Percentiles rank a stretch among this genome's conserved stretches.
These are phyloP conservation scores for Ypsolopha scabrella DNA, from an alignment of 2,888 invertebrate species.

Conservation along the genomic window DNA sequence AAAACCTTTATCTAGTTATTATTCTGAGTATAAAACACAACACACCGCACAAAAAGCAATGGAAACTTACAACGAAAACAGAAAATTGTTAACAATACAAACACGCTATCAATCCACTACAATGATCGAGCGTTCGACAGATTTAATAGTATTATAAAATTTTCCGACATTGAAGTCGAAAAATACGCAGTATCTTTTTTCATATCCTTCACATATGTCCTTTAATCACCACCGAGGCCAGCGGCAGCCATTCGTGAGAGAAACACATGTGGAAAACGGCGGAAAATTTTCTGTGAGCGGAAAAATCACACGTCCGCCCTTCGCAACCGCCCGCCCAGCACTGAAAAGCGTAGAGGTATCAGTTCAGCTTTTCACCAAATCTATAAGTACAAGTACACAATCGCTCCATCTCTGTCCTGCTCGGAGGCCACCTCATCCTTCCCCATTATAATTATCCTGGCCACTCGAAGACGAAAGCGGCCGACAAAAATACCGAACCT, in stretches of 20 bases:
- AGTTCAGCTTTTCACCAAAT: constrained; percentile 52
- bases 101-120: constrained; percentile 11
- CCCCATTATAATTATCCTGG: constrained; percentile 38
- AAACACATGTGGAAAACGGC: constrained; percentile 16
- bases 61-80: constrained; percentile 6
- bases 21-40: too few relatives aligned
- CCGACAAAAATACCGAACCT: constrained; percentile 30
- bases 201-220: neutral
- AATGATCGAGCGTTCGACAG: constrained; percentile 13
- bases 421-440: constrained; percentile 14
- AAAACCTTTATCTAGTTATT: too few relatives aligned
- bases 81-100: constrained; percentile 8
- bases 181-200: neutral
- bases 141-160: constrained; percentile 13
- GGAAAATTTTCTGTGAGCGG: constrained; percentile 20
- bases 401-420: constrained; percentile 1
- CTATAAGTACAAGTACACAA: constrained; percentile 57
- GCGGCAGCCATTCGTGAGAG: constrained; percentile 4
- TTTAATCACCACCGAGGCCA: constrained; percentile 1
- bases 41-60: constrained; percentile 10
- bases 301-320: constrained; percentile 14
- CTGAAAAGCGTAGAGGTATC: constrained; percentile 23
- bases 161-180: neutral
- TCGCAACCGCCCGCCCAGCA: constrained; percentile 14
- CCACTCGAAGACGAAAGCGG: constrained; percentile 26